These are phyloP conservation scores for Micoletzkya japonica DNA, from an alignment of 2,888 invertebrate species.

Conservation along the genomic window DNA sequence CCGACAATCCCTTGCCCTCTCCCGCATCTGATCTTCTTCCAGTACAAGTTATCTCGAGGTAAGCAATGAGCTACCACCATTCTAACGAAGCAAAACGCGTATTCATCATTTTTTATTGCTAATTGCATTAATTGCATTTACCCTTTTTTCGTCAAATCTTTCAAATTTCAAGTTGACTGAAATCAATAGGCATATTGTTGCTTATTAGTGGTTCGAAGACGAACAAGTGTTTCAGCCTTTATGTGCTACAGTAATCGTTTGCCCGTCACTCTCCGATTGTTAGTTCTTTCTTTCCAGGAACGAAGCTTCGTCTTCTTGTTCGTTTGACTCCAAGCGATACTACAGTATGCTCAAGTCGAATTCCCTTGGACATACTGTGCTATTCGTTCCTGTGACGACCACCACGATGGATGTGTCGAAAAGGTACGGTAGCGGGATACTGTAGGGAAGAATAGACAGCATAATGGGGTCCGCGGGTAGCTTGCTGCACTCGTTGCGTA, in stretches of 20 bases:
- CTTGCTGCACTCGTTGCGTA: not conserved
- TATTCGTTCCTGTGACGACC: conserved; percentile 57
- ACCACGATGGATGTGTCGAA: conserved; percentile 60
- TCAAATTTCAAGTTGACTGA: too few relatives aligned
- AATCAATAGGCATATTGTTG: too few relatives aligned
- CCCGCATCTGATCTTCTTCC: conserved; percentile 44
- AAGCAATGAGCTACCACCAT: not conserved
- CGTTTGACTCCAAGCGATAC: conserved; percentile 50
- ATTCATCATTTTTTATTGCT: too few relatives aligned
- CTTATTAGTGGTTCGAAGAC: too few relatives aligned
- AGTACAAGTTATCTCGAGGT: conserved; percentile 44
- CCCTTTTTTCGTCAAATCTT: too few relatives aligned
- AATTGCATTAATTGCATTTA: too few relatives aligned
- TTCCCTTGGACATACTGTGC: conserved; percentile 47
- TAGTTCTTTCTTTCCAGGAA: too few relatives aligned
- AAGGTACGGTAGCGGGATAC: too few relatives aligned
- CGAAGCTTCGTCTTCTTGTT: conserved; percentile 7
- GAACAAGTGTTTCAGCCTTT: too few relatives aligned
- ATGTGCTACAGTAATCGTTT: too few relatives aligned
- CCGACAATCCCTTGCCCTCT: conserved; percentile 41
- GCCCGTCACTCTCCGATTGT: too few relatives aligned
- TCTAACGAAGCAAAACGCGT: too few relatives aligned
- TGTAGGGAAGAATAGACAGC: not conserved
- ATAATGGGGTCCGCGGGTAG: not conserved
- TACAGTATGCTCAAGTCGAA: conserved; percentile 47